A percentile compares a stretch with the other conserved stretches of the same genome.
Conservation (phyloP, 2,113 vertebrate genomes). For the Hyperopisus bebe region DNA sequence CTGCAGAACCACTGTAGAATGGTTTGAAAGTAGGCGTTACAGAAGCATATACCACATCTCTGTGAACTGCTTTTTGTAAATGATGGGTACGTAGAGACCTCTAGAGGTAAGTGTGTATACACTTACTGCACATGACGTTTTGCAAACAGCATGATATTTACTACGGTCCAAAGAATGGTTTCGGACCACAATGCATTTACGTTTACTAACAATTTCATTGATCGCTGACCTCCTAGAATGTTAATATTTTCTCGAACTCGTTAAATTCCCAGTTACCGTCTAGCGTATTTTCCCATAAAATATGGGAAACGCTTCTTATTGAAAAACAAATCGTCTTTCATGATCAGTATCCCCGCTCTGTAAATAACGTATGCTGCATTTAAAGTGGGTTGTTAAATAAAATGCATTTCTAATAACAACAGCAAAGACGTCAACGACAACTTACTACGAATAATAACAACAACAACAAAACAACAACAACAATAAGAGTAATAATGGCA, state of each 20-base stretch:
- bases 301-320: neutral
- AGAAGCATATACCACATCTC: neutral
- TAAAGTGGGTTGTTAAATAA: neutral
- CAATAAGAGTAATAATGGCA: neutral
- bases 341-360: neutral
- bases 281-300: neutral
- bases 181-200: neutral
- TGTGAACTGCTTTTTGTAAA: neutral
- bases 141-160: constrained; percentile 6
- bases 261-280: neutral
- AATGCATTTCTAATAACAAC: neutral
- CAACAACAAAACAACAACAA: neutral
- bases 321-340: neutral
- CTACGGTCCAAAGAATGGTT: neutral
- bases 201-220: constrained; percentile 1
- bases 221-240: constrained; percentile 4
- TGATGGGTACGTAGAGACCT: neutral
- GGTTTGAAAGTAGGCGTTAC: neutral
- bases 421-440: neutral
- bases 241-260: neutral
- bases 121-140: neutral
- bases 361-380: neutral
- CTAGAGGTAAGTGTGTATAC: neutral
- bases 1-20: neutral
- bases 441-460: neutral